phyloP scores from a whole-genome alignment of 2,113 vertebrate species.

The Alethe diademata region DNA sequence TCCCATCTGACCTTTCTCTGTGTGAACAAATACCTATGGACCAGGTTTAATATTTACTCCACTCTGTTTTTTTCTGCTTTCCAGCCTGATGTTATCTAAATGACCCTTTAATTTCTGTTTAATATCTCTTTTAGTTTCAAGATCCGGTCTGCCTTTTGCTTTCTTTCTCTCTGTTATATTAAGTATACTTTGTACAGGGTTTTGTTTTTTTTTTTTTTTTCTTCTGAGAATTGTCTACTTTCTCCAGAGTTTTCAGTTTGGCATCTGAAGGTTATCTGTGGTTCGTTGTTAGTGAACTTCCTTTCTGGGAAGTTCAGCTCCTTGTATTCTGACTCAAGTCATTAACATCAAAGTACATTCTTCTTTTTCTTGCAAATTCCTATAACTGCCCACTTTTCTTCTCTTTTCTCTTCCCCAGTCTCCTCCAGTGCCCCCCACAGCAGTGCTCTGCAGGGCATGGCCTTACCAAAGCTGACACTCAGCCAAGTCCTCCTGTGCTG shows the following conservation, averaged over 20 bases:
- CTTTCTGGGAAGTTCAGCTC: constrained; percentile 52
- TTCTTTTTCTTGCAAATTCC: constrained; percentile 37
- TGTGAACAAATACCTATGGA: not conserved
- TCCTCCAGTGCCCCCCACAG: not conserved
- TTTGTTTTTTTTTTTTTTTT: not conserved
- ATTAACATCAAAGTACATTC: not conserved
- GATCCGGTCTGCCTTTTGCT: constrained; percentile 7
- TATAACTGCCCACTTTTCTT: not conserved
- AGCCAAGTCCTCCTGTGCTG: not conserved
- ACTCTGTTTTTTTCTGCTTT: not conserved
- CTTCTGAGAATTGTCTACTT: constrained; percentile 44
- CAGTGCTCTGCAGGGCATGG: not conserved
- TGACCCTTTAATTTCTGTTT: not conserved
- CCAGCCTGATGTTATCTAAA: not conserved
- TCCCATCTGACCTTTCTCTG: not conserved
- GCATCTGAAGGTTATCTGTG: constrained; percentile 33
- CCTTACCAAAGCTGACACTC: not conserved
- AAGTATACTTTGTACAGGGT: not conserved
- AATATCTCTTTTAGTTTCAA: constrained; percentile 27
- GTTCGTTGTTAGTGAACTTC: constrained; percentile 48
- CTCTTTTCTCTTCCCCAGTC: not conserved
- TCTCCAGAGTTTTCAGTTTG: constrained; percentile 47
- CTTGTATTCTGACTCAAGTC: constrained; percentile 54
- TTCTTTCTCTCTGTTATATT: constrained; percentile 1
- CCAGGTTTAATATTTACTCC: not conserved